Evolutionary conservation across 2,113 vertebrate genomes (phyloP), one percentile per base, ranked within the genome.

Genomic region (Alethe castanea): DNA sequence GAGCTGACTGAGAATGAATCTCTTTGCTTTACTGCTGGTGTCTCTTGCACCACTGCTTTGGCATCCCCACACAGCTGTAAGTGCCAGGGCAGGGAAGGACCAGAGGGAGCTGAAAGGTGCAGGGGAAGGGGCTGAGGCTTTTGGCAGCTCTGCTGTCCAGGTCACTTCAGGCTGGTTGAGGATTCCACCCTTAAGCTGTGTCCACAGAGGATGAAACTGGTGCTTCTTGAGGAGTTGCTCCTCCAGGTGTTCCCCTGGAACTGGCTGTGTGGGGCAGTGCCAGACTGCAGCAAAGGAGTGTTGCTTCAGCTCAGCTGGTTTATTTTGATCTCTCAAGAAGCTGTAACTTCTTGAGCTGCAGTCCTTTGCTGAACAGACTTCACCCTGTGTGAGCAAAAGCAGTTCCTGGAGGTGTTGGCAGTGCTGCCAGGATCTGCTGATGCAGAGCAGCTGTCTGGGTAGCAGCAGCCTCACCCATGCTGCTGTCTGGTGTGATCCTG

Each of bases 341-440:
- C 72, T 81, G 0, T 47, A 24, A 26, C 26, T 77, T 24, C 25
- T 24, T 29, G 35, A 60, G 73, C 19, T 36, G 62, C 53, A 9
- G 7, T 47, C 35, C 40, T 50, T 92, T 38, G 36, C 74, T 38
- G 62, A 62, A 33, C 3, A 2, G 33, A 11, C 26, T 56, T 92
- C 0, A 2, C 70, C 73, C 56, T 54, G 28, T 4, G 4, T 17
- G 48, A 80, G 71, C 66, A 69, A 44, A 67, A 69, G 80, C 62
- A 44, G 40, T 20, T 94, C 28, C 7, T 3, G 4, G 91, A 94
- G 86, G 86, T 92, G 89, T 91, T 95, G 91, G 64, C 89, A 94
- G 80, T 2, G 24, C 24, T 65, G 56, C 11, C 65, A 26, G 20
- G 31, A 38, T n/a, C 13, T 91, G 84, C 77, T 91, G 81, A 78